These are phyloP conservation scores for Agonopterix subpropinquella DNA, from an alignment of 2,888 invertebrate species.

Conservation along the genomic window DNA sequence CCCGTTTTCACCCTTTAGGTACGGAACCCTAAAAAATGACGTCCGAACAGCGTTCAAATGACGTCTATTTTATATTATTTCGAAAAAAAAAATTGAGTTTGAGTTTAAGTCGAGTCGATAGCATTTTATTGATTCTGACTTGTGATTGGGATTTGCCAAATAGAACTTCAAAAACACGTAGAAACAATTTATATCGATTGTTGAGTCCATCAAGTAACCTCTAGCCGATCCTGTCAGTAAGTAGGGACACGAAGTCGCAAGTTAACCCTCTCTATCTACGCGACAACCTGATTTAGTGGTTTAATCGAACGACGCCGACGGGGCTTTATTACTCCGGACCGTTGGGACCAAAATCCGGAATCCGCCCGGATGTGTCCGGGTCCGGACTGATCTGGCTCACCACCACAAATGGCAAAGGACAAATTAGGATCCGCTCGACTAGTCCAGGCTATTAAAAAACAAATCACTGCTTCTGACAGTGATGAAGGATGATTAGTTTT, in stretches of 20 bases:
- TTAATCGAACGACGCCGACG: slow-evolving; percentile 53
- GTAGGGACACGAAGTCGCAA: slow-evolving; percentile 59
- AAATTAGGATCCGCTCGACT: slow-evolving; percentile 31
- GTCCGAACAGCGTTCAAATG: no score
- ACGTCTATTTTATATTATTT: no score
- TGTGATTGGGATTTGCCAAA: no score
- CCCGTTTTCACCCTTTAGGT: no score
- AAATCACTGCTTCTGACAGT: background rate
- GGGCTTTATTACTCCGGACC: slow-evolving; percentile 45
- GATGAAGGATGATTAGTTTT: background rate
- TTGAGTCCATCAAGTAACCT: background rate
- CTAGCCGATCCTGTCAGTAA: slow-evolving; percentile 2
- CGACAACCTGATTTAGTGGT: slow-evolving; percentile 59
- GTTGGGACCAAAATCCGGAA: slow-evolving; percentile 29
- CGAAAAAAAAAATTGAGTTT: no score
- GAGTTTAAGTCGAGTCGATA: no score
- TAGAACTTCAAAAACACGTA: no score
- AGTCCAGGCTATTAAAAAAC: slow-evolving; percentile 14
- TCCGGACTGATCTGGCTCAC: slow-evolving; percentile 22
- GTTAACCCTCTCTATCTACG: slow-evolving; percentile 58
- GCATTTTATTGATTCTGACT: no score
- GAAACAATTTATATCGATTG: no score
- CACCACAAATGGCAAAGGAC: slow-evolving; percentile 29
- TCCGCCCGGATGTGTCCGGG: slow-evolving; percentile 2
- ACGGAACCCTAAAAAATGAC: no score